A percentile compares a stretch with the other conserved stretches of the same genome.
phyloP scores from a whole-genome alignment of 1,140 invertebrate species.

The Drosophila orena region DNA sequence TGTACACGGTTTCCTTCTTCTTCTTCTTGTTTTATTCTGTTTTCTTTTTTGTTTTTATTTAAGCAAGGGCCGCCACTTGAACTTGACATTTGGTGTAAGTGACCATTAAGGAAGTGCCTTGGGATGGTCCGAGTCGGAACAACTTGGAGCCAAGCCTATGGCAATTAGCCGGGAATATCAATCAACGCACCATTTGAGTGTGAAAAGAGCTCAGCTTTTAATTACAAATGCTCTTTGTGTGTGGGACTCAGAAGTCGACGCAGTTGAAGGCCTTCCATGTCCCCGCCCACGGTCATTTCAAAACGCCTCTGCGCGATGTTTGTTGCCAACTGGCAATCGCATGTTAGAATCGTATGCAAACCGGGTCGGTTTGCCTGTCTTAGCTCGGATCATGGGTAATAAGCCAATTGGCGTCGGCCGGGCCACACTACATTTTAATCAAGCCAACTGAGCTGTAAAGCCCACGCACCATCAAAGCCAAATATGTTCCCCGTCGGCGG shows the following conservation, averaged over 20 bases:
- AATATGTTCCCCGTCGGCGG: constrained; percentile 57
- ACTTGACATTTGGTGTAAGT: constrained; percentile 56
- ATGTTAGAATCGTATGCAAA: constrained; percentile 75
- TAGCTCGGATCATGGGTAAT: constrained; percentile 69
- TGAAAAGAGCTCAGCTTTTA: constrained; percentile 68
- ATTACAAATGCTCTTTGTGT: constrained; percentile 57
- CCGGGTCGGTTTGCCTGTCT: constrained; percentile 31
- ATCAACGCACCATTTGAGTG: constrained; percentile 73
- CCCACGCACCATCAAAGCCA: constrained; percentile 77
- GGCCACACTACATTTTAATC: constrained; percentile 69
- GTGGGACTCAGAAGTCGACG: constrained; percentile 43
- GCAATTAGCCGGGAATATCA: constrained; percentile 79
- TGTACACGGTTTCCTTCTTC: constrained; percentile 32
- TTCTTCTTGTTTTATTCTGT: too few species aligned
- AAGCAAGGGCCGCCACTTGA: constrained; percentile 47
- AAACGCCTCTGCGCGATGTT: constrained; percentile 65
- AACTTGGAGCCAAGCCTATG: constrained; percentile 49
- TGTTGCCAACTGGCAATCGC: constrained; percentile 54
- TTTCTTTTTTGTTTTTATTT: constrained; percentile 1
- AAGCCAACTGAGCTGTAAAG: constrained; percentile 60
- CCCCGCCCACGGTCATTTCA: constrained; percentile 60
- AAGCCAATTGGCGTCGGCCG: constrained; percentile 73
- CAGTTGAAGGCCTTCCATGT: constrained; percentile 62
- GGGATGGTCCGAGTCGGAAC: constrained; percentile 24
- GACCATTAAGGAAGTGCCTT: constrained; percentile 64